Conservation (phyloP, 2,888 invertebrate genomes). For the Elaeidobius kamerunicus region DNA sequence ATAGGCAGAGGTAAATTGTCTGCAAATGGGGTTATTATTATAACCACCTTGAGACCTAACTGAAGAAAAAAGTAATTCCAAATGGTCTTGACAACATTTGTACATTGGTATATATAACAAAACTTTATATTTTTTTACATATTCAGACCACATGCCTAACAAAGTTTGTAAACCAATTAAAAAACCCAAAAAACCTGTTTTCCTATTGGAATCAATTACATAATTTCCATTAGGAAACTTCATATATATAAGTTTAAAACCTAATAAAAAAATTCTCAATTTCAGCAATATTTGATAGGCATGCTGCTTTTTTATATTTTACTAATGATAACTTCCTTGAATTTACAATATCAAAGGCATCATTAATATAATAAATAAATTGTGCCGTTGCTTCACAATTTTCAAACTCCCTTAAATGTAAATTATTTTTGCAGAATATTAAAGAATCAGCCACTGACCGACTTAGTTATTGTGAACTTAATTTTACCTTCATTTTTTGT, state of each 20-base stretch:
- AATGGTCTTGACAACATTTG: neutral
- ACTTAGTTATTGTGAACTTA: slow-evolving; percentile 1
- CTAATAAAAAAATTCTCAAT: neutral
- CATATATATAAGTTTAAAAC: slow-evolving; percentile 14
- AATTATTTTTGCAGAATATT: slow-evolving; percentile 14
- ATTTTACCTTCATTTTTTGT: slow-evolving; percentile 10
- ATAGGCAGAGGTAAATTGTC: neutral
- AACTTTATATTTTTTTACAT: neutral
- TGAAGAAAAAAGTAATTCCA: neutral
- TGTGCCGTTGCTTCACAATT: slow-evolving; percentile 15
- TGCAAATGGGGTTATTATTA: neutral
- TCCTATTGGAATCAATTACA: slow-evolving; percentile 14
- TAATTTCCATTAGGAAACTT: slow-evolving; percentile 14
- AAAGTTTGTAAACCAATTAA: neutral
- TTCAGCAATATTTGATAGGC: slow-evolving; percentile 6
- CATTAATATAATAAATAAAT: slow-evolving; percentile 17
- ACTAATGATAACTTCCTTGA: slow-evolving; percentile 18
- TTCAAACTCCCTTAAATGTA: slow-evolving; percentile 9
- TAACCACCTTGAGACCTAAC: neutral
- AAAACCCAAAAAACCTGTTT: slow-evolving; percentile 1
- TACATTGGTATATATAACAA: neutral
- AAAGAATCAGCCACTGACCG: slow-evolving; percentile 12
- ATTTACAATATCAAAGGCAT: slow-evolving; percentile 22
- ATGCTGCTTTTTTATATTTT: slow-evolving; percentile 15
- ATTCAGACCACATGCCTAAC: neutral